Conservation (phyloP, 2,113 vertebrate genomes). For the Seriola rivoliana region DNA sequence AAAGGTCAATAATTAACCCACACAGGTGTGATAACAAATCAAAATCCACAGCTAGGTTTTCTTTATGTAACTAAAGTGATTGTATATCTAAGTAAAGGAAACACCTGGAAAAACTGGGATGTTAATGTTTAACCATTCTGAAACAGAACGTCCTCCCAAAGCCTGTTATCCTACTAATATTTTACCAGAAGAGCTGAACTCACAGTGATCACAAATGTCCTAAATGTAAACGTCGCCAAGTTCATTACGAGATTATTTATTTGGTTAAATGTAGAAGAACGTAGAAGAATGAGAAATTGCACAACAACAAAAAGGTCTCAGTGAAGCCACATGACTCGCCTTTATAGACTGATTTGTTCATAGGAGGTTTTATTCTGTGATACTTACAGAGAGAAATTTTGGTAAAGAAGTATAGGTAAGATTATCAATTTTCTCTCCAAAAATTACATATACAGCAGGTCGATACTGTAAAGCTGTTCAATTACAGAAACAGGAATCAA, state of each 20-base stretch:
- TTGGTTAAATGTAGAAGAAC: constrained; percentile 9
- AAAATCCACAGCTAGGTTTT: not conserved
- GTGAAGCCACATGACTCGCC: not conserved
- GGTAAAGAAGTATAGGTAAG: not conserved
- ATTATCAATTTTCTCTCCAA: not conserved
- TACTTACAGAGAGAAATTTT: not conserved
- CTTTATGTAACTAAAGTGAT: not conserved
- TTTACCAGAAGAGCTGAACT: constrained; percentile 1
- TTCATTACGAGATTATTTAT: not conserved
- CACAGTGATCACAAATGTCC: not conserved
- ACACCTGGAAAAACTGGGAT: not conserved
- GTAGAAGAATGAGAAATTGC: constrained; percentile 2
- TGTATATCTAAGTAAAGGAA: not conserved
- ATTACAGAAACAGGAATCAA: constrained; percentile 1
- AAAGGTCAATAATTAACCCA: constrained; percentile 8
- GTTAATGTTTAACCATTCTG: constrained; percentile 43
- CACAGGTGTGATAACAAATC: not conserved
- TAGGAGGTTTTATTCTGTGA: not conserved
- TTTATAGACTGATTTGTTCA: not conserved
- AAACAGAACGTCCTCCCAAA: not conserved
- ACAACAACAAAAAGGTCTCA: constrained; percentile 12
- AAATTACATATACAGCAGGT: not conserved
- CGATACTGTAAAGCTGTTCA: not conserved
- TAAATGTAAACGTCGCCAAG: not conserved
- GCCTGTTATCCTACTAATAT: not conserved